These are phyloP conservation scores for Aegypius monachus DNA, from an alignment of 2,113 vertebrate species.

Conservation along the genomic window DNA sequence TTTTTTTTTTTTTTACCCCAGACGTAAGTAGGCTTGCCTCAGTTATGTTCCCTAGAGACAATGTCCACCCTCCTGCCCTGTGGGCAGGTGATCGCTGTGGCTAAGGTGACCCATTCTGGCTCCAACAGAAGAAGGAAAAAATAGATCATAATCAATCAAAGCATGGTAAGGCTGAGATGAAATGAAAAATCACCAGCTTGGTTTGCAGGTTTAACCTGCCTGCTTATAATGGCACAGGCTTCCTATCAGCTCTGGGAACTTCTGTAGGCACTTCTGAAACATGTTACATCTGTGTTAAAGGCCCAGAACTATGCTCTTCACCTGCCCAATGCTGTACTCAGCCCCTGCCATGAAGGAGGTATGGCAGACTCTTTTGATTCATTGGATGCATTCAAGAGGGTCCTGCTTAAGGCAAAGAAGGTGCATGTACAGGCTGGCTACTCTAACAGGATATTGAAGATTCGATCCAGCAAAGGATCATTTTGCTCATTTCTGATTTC, in stretches of 20 bases:
- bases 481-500: background rate
- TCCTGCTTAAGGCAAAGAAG: background rate
- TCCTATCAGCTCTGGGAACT: background rate
- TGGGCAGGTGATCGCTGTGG: background rate
- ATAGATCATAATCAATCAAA: slow-evolving; percentile 57
- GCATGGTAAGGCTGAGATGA: slow-evolving; percentile 34
- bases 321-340: rapidly evolving
- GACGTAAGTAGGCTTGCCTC: slow-evolving; percentile 10
- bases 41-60: slow-evolving; percentile 36
- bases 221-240: background rate
- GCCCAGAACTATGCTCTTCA: background rate
- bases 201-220: background rate
- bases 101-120: background rate
- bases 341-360: background rate
- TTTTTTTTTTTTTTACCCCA: background rate
- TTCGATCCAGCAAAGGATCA: background rate
- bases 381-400: background rate
- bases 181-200: slow-evolving; percentile 25
- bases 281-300: background rate
- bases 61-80: background rate
- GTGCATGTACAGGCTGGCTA: background rate
- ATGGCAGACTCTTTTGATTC: background rate
- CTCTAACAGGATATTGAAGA: rapidly evolving
- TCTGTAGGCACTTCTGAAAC: background rate
- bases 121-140: slow-evolving; percentile 49